Base-by-base conservation (phyloP, 2,113 vertebrate genomes). In the Nothocercus julius region DNA sequence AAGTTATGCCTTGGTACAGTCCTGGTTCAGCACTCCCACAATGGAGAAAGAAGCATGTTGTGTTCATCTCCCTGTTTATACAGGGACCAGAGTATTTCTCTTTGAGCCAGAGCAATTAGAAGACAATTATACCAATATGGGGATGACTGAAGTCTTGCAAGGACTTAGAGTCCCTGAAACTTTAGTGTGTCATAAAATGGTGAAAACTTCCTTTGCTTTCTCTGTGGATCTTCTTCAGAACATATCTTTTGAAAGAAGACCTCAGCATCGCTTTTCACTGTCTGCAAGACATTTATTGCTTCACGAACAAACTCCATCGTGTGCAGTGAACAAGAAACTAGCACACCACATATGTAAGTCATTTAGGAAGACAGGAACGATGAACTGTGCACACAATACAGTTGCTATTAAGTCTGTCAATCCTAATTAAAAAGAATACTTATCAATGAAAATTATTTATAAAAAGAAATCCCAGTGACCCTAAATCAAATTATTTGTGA, bases 401-500 rank as follows among this genome's bases (percentile, higher is more conserved):
- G 2, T 74, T 68, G 90, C 91, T 94, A 88, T 95, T 95, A 93
- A 79, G 51, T 78, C 87, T 92, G 91, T 95, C 56, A 4, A 88
- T 88, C 92, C 85, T 96, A 90, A 95, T 94, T 94, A 90, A 94
- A 97, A 94, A 56, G 94, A 95, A 88, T 75, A 90, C 64, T 85
- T 88, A 92, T 97, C 91, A 95, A 91, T 95, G 91, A 95, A 95
- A 95, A 96, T 93, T 92, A 95, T 94, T 94, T 96, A 83, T 95
- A 92, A 97, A 92, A 93, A 91, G 91, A 79, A 93, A 94, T 94
- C 84, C 56, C 86, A 91, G 58, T 92, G 95, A 94, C 91, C 94
- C 90, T 88, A 95, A 95, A 96, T 95, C 91, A 94, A 95, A 95
- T 91, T 91, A 94, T 97, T 97, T 96, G 95, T 97, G 95, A 97